Evolutionary conservation across 2,797 vertebrate species (phyloP).

Genomic region (Periparus ater): DNA sequence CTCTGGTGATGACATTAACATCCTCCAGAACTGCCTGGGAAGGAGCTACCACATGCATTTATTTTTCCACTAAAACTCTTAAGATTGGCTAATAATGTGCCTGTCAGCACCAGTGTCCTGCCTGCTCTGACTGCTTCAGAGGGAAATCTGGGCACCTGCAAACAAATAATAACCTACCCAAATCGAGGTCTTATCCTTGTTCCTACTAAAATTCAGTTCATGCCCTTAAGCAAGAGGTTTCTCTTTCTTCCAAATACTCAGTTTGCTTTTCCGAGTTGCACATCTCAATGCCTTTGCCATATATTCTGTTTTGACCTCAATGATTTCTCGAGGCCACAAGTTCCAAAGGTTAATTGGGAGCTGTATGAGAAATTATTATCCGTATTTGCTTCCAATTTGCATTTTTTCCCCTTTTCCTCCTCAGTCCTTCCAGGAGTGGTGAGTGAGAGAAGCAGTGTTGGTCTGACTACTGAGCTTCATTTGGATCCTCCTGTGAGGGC

Average conservation of each 20-base stretch:
- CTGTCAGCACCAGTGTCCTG: not conserved
- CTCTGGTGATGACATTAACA: not conserved
- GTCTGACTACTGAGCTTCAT: not conserved
- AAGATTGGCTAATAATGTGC: not conserved
- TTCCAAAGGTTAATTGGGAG: conserved; percentile 37
- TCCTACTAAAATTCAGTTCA: not conserved
- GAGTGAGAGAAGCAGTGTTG: not conserved
- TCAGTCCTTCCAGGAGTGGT: not conserved
- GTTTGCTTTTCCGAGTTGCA: not conserved
- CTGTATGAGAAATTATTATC: not conserved
- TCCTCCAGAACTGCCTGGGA: not conserved
- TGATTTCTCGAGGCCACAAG: not conserved
- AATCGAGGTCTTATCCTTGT: not conserved
- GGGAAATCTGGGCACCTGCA: not conserved
- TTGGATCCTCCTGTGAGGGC: not conserved
- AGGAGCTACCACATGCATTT: not conserved
- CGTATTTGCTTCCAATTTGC: not conserved
- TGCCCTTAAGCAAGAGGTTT: not conserved
- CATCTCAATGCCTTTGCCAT: not conserved
- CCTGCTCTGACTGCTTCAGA: not conserved
- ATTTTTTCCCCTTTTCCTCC: not conserved
- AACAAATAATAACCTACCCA: not conserved
- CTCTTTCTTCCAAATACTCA: not conserved
- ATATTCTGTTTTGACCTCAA: conserved; percentile 8
- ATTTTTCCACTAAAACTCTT: conserved; percentile 4